Evolutionary conservation across 2,797 vertebrate genomes (phyloP).

Genomic region (Tokudaia muenninki): DNA sequence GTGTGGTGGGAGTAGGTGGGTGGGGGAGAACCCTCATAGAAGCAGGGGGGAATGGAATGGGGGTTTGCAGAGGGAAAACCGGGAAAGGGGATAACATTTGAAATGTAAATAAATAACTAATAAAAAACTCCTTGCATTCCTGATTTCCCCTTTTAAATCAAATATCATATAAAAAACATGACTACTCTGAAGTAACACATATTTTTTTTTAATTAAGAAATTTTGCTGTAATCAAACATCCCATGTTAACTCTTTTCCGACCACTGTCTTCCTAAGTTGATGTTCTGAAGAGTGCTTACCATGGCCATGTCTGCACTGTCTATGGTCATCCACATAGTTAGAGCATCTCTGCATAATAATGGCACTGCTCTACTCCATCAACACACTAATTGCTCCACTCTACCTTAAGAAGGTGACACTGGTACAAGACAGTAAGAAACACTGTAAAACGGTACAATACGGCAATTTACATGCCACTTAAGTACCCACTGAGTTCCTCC

Average conservation of each 20-base stretch:
- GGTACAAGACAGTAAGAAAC: not conserved
- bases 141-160: constrained; percentile 14
- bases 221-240: constrained; percentile 10
- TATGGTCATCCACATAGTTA: not conserved
- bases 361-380: not conserved
- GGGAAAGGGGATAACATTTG: too few species aligned
- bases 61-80: too few species aligned
- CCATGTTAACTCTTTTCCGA: not conserved
- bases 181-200: not conserved
- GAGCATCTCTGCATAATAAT: not conserved
- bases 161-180: not conserved
- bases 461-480: not conserved
- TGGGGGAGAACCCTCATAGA: too few species aligned
- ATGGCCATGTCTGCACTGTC: not conserved
- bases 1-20: not conserved
- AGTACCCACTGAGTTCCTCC: not conserved
- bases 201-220: constrained; percentile 61
- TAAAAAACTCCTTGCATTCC: constrained; percentile 12
- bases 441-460: not conserved
- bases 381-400: constrained; percentile 13
- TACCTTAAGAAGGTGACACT: constrained; percentile 1
- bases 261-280: constrained; percentile 7
- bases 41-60: too few species aligned
- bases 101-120: too few species aligned
- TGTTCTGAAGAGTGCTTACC: not conserved